Evolutionary conservation across 1,140 invertebrate species (phyloP).

Genomic region (Agrypnia vestita): DNA sequence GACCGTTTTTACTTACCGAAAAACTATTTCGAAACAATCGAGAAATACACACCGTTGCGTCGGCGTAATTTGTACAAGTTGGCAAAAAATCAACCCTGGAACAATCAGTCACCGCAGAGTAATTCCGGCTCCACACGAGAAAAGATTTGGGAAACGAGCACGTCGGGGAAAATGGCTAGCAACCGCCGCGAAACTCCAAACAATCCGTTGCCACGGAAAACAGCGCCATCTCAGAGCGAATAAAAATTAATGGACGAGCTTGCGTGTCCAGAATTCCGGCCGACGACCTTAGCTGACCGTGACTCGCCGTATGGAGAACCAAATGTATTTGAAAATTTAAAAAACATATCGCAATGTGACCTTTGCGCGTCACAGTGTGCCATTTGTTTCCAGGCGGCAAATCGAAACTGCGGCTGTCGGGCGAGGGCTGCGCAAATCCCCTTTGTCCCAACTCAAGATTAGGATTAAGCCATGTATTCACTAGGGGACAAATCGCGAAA

Average conservation of each 20-base stretch:
- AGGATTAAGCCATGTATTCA: no score
- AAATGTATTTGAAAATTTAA: neutral
- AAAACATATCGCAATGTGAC: constrained; percentile 31
- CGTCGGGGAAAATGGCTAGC: constrained; percentile 1
- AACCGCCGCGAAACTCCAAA: constrained; percentile 34
- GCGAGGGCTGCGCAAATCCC: no score
- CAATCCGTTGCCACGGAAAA: constrained; percentile 40
- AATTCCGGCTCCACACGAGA: neutral
- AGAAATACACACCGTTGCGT: no score
- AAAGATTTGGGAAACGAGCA: constrained; percentile 16
- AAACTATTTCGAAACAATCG: no score
- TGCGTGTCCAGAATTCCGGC: constrained; percentile 11
- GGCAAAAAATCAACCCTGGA: neutral
- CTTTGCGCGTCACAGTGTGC: neutral
- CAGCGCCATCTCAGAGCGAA: constrained; percentile 13
- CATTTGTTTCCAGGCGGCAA: constrained; percentile 20
- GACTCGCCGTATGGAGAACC: neutral
- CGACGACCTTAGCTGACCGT: constrained; percentile 28
- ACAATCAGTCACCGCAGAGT: constrained; percentile 34
- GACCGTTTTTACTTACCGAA: no score
- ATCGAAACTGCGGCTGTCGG: constrained; percentile 6
- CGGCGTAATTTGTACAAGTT: no score
- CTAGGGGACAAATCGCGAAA: no score
- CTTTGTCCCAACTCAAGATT: no score
- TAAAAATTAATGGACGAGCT: constrained; percentile 1